A percentile compares a stretch with the other conserved stretches of the same genome.
phyloP scores from a whole-genome alignment of 2,113 vertebrate genomes.

The Cynoglossus semilaevis region DNA sequence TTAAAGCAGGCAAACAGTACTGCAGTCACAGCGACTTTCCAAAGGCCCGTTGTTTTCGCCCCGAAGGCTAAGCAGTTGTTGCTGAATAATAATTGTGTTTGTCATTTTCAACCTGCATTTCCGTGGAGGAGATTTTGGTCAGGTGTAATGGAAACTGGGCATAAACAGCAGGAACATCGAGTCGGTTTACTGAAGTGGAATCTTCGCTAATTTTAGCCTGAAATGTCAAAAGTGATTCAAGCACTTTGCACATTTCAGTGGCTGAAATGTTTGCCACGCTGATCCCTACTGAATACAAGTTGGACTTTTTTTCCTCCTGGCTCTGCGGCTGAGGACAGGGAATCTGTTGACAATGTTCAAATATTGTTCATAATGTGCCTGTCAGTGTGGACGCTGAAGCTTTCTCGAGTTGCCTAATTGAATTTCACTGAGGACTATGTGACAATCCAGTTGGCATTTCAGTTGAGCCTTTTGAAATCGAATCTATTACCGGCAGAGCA shows the following conservation, averaged over 20 bases:
- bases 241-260: background rate
- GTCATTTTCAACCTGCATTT: slow-evolving; percentile 9
- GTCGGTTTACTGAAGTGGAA: background rate
- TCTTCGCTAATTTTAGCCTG: background rate
- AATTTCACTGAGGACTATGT: background rate
- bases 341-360: background rate
- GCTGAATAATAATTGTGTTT: slow-evolving; percentile 22
- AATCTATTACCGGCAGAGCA: background rate
- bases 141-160: slow-evolving; percentile 19
- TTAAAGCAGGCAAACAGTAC: no score
- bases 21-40: background rate
- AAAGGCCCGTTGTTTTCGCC: no score
- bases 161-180: background rate
- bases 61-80: no score
- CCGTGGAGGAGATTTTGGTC: slow-evolving; percentile 12
- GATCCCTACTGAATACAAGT: background rate
- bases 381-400: background rate
- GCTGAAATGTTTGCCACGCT: background rate
- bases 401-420: background rate
- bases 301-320: background rate
- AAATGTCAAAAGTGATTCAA: background rate
- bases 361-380: background rate
- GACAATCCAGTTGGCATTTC: background rate
- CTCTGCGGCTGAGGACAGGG: background rate
- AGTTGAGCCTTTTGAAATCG: background rate